Evolutionary conservation across 2,888 invertebrate genomes (phyloP).

Genomic region (Drosophila kuntzei): DNA sequence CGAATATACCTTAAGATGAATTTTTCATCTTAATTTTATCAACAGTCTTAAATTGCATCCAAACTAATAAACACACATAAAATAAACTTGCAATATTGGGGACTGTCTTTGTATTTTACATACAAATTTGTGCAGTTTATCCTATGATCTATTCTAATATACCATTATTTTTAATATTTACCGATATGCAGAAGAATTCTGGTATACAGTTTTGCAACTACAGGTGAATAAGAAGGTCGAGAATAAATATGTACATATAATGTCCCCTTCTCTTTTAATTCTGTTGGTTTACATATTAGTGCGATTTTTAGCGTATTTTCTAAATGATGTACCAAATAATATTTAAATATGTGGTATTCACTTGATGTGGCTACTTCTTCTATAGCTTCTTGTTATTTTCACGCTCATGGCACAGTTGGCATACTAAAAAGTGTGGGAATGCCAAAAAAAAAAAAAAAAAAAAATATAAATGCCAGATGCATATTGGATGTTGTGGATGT

Average conservation of each 20-base stretch:
- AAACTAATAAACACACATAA: too few relatives aligned
- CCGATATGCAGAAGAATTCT: too few relatives aligned
- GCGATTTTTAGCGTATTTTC: not conserved
- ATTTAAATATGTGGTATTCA: conserved; percentile 38
- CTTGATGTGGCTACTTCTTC: conserved; percentile 4
- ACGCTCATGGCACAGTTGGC: conserved; percentile 57
- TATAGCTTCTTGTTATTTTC: conserved; percentile 17
- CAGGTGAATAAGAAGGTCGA: too few relatives aligned
- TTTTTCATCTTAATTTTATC: too few relatives aligned
- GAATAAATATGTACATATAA: too few relatives aligned
- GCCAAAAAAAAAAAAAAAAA: conserved; percentile 21
- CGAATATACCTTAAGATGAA: too few relatives aligned
- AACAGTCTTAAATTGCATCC: too few relatives aligned
- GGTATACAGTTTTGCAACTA: not conserved
- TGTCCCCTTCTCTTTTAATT: not conserved
- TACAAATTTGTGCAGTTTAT: too few relatives aligned
- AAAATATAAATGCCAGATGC: conserved; percentile 29
- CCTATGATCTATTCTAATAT: too few relatives aligned
- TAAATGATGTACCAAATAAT: conserved; percentile 11
- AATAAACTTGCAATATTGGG: too few relatives aligned
- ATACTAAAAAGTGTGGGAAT: conserved; percentile 10
- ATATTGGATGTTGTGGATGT: conserved; percentile 30
- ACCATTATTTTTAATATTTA: too few relatives aligned
- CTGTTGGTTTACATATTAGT: not conserved
- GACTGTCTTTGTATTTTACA: too few relatives aligned